Evolutionary conservation across 1,140 invertebrate species (phyloP).

Genomic region (Brachionus plicatilis): DNA sequence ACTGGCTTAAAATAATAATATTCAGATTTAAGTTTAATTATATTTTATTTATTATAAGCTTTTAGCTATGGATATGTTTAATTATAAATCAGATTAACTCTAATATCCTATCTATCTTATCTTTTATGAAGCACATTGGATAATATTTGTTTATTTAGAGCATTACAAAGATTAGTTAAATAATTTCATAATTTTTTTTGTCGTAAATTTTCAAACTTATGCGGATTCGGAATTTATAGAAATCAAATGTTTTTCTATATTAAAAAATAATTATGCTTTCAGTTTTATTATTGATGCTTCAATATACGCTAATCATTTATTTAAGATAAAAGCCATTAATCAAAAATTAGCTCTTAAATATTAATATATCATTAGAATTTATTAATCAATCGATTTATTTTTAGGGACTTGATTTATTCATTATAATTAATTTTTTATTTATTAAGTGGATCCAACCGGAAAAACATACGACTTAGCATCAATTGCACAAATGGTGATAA

Average conservation of each 20-base stretch:
- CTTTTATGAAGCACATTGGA: neutral
- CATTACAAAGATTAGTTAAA: neutral
- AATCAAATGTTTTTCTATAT: neutral
- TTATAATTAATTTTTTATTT: neutral
- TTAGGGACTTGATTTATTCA: neutral
- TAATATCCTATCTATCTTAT: neutral
- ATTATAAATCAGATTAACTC: neutral
- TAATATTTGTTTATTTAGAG: neutral
- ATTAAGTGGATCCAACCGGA: neutral
- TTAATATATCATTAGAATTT: neutral
- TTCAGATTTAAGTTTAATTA: neutral
- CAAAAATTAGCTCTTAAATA: neutral
- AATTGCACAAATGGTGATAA: neutral
- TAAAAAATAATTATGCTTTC: neutral
- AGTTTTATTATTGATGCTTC: neutral
- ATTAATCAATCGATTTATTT: neutral
- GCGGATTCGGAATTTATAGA: neutral
- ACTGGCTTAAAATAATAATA: neutral
- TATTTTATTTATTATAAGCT: neutral
- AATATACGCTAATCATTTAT: constrained; percentile 1
- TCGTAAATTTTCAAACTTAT: neutral
- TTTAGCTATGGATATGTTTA: neutral
- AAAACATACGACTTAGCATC: neutral
- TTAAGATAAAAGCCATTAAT: neutral
- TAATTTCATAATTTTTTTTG: neutral